Evolutionary conservation across 2,797 vertebrate genomes (phyloP).

Genomic region (Bothrops alternatus): DNA sequence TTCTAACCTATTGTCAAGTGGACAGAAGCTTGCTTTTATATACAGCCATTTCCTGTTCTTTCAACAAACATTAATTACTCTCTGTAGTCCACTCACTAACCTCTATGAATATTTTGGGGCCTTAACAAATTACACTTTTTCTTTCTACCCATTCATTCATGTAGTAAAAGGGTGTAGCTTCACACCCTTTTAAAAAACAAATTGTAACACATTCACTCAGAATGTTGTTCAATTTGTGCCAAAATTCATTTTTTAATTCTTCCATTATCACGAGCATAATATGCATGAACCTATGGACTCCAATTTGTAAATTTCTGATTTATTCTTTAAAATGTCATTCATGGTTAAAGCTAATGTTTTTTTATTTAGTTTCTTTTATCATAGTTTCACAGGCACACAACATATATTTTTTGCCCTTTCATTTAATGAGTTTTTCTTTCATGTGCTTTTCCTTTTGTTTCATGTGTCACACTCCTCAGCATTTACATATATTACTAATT

Average conservation of each 20-base stretch:
- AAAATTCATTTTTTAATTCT: not conserved
- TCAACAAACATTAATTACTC: not conserved
- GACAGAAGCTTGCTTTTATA: not conserved
- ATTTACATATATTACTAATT: not conserved
- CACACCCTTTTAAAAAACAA: not conserved
- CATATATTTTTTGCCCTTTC: not conserved
- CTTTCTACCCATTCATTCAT: not conserved
- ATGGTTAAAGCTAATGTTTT: not conserved
- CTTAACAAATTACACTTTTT: not conserved
- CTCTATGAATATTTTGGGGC: not conserved
- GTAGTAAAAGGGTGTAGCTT: too few relatives aligned
- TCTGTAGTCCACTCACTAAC: not conserved
- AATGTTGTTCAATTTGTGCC: not conserved
- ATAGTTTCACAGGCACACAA: not conserved
- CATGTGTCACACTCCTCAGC: not conserved
- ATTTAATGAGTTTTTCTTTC: not conserved
- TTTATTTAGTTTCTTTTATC: not conserved
- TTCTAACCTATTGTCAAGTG: not conserved
- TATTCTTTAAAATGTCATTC: not conserved
- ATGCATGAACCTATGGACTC: not conserved
- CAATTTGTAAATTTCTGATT: not conserved
- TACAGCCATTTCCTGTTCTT: not conserved
- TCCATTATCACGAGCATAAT: not conserved
- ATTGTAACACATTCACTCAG: not conserved
- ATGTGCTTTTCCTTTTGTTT: not conserved